These are phyloP conservation scores for Crossaster papposus DNA, from an alignment of 53 echinoderm and acorn worm genomes.

Conservation along the genomic window DNA sequence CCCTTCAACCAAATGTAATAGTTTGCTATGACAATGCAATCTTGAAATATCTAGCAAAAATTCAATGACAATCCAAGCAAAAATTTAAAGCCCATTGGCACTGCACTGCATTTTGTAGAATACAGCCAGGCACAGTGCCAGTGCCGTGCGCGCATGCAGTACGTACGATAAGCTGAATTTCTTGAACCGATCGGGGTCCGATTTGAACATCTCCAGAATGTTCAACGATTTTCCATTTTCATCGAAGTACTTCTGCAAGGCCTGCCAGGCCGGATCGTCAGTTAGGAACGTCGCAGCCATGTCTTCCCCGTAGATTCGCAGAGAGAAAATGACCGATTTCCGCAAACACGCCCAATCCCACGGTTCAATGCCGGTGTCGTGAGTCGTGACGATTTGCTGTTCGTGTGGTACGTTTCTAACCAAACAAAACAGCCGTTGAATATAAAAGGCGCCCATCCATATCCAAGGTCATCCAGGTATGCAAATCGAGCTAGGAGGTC, in stretches of 20 bases:
- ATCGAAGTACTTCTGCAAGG: constrained; percentile 71
- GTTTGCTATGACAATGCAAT: too few relatives aligned
- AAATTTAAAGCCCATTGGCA: not conserved
- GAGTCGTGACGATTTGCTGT: not conserved
- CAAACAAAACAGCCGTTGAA: constrained; percentile 1
- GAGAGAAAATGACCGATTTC: too few relatives aligned
- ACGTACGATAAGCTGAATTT: constrained; percentile 77
- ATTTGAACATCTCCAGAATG: constrained; percentile 70
- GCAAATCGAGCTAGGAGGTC: not conserved
- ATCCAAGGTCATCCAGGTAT: not conserved
- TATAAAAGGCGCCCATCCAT: not conserved
- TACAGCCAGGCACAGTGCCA: not conserved
- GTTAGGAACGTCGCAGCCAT: constrained; percentile 79
- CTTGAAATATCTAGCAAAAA: too few relatives aligned
- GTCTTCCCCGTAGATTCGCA: not conserved
- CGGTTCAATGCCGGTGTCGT: not conserved
- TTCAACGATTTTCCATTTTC: constrained; percentile 67
- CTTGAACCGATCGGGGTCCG: constrained; percentile 81
- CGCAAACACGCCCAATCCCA: not conserved
- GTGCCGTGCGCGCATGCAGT: not conserved
- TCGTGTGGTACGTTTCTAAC: too few relatives aligned
- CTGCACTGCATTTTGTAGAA: not conserved
- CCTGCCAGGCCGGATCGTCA: constrained; percentile 77
- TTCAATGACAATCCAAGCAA: too few relatives aligned
- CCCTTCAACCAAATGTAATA: too few relatives aligned